Base-by-base conservation (phyloP, 2,888 invertebrate genomes). In the Volucella inflata region DNA sequence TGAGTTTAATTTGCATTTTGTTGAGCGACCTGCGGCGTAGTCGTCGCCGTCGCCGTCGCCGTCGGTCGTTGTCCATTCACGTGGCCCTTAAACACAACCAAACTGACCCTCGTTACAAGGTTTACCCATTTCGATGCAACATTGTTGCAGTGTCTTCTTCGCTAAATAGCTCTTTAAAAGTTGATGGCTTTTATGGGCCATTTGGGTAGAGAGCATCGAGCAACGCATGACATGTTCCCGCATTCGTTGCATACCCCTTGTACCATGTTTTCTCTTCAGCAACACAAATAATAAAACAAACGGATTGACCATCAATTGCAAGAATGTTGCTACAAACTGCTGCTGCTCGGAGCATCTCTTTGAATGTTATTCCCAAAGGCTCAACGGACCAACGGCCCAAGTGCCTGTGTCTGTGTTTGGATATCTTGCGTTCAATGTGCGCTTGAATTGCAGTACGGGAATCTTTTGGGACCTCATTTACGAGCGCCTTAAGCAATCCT, bases 181-280 rank as follows among this genome's bases (percentile, higher is more conserved):
- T 81, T 85, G 85, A 81, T 85, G 85, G 81, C 59, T 81, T 87
- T 87, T 82, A 87, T 87, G 87, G 82, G 68, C 78, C 77, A 87
- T 87, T 87, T 87, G 60, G 70, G 36, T 76, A 48, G 46, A 59
- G 57, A 64, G 64, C 50, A 64, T 55, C 57, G 64, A 21, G 55
- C 48, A 50, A 57, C 21, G 59, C 70, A 71, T 64, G 67, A 80
- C 76, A 81, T 62, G 53, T 71, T 51, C 64, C 57, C n/a, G 12
- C 48, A 40, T 75, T 57, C 68, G 64, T 74, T 21, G 21, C 21
- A 21, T 21, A 21, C 21, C 21, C 21, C 21, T 21, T 21, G 21
- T 21, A 2, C 21, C 21, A 21, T 3, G 21, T 21, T 21, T 21
- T 44, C 14, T n/a, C 17, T 38, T 30, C 59, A 75, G 38, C 55